phyloP scores from a whole-genome alignment of 2,797 vertebrate species.

The Notamacropus eugenii region DNA sequence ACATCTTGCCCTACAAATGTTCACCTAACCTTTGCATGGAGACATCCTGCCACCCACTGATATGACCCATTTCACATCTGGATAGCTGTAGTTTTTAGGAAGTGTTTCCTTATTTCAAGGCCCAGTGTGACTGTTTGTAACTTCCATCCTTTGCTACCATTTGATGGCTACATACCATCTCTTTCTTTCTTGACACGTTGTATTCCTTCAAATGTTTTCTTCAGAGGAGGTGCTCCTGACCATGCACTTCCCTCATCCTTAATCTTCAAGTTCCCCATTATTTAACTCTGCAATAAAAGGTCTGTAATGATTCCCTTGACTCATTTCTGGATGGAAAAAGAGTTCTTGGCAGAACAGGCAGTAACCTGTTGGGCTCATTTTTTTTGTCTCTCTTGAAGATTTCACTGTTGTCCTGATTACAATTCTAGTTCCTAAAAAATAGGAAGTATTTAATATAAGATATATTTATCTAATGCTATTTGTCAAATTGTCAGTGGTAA shows the following conservation, averaged over 20 bases:
- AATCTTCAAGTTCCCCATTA: not conserved
- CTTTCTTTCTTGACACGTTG: not conserved
- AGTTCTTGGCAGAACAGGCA: not conserved
- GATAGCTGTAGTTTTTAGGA: not conserved
- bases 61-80: not conserved
- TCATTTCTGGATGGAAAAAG: not conserved
- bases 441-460: not conserved
- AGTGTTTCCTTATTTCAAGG: not conserved
- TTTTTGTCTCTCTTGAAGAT: not conserved
- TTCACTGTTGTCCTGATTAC: not conserved
- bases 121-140: not conserved
- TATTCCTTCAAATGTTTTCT: not conserved
- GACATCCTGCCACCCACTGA: not conserved
- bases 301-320: not conserved
- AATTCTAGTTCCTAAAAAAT: not conserved
- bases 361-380: not conserved
- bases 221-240: not conserved
- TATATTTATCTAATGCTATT: not conserved
- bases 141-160: not conserved
- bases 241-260: not conserved
- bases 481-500: not conserved
- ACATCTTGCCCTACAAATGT: not conserved
- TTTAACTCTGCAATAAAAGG: not conserved
- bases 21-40: not conserved
- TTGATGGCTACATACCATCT: not conserved